Base-by-base conservation (phyloP, 2,797 vertebrate genomes). In the Malacoctenus gilli region DNA sequence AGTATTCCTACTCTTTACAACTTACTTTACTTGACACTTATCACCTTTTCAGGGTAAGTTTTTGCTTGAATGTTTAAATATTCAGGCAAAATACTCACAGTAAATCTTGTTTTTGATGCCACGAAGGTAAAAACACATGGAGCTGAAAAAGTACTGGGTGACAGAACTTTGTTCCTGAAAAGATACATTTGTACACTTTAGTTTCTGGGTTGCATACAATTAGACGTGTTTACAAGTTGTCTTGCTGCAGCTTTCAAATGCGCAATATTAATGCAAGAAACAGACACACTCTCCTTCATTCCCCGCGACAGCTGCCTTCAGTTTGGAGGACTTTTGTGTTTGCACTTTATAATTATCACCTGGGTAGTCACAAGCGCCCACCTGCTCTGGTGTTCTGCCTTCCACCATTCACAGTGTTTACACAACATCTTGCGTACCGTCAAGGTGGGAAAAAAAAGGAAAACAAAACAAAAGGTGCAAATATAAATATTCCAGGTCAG, bases 391-490 rank as follows among this genome's bases (percentile, higher is more conserved):
- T 54, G 30, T 12, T n/a, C n/a, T n/a, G n/a, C n/a, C 2, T 35
- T 15, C 32, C 6, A 4, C 8, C 3, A 9, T 20, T 30, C n/a
- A 12, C 7, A 1, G 11, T 48, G 22, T 55, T 54, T 53, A 21
- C 56, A 57, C 9, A 68, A 75, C 12, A 59, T 30, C 56, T 4
- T 38, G 19, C 52, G 53, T 16, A 22, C 21, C 35, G 25, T 22
- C 15, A 22, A 34, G 40, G n/a, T 36, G 23, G n/a, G n/a, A n/a
- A n/a, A n/a, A n/a, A n/a, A n/a, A n/a, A n/a, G n/a, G n/a, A n/a
- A n/a, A n/a, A n/a, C n/a, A n/a, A n/a, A 16, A 75, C 68, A 71
- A n/a, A 59, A 16, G 41, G 40, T 22, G 30, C 54, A 10, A 6
- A 31, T 19, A 15, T 15, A 57, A 42, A 62, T 58, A 43, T 54